Percentiles rank a stretch among this genome's conserved stretches.
Conservation (phyloP, 1,140 invertebrate species). For the Scaptomyza montana region DNA sequence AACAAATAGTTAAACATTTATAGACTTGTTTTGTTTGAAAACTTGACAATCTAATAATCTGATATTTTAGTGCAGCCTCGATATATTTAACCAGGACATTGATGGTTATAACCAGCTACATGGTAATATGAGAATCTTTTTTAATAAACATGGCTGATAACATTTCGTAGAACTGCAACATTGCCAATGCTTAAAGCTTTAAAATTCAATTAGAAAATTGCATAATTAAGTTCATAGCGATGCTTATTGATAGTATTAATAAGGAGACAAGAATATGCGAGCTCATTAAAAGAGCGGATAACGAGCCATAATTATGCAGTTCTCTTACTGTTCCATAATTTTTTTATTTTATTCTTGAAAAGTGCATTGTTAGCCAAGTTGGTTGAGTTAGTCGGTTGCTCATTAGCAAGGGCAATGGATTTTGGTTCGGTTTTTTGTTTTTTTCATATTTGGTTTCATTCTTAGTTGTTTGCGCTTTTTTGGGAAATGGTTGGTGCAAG, state of each 20-base stretch:
- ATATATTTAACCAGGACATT: not conserved
- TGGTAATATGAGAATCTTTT: not conserved
- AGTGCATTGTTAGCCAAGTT: constrained; percentile 8
- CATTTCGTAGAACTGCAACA: not conserved
- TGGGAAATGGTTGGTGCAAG: not conserved
- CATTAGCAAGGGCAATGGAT: constrained; percentile 18
- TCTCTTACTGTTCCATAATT: not conserved
- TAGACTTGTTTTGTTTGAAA: too few species aligned
- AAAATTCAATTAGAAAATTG: not conserved
- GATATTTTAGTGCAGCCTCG: too few species aligned
- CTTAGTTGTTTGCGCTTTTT: not conserved
- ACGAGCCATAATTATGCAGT: constrained; percentile 2
- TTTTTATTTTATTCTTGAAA: not conserved
- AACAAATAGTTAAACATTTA: too few species aligned
- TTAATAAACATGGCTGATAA: not conserved
- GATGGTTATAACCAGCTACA: not conserved
- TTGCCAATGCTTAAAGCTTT: not conserved
- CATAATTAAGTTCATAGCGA: not conserved
- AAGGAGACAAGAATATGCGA: not conserved
- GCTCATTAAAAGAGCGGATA: constrained; percentile 5
- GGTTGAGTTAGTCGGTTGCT: constrained; percentile 2
- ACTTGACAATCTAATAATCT: too few species aligned
- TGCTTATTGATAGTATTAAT: constrained; percentile 1
- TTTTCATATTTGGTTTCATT: not conserved
- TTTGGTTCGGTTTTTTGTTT: not conserved